Evolutionary conservation across 2,797 vertebrate genomes (phyloP).

Genomic region (Selene dorsalis): DNA sequence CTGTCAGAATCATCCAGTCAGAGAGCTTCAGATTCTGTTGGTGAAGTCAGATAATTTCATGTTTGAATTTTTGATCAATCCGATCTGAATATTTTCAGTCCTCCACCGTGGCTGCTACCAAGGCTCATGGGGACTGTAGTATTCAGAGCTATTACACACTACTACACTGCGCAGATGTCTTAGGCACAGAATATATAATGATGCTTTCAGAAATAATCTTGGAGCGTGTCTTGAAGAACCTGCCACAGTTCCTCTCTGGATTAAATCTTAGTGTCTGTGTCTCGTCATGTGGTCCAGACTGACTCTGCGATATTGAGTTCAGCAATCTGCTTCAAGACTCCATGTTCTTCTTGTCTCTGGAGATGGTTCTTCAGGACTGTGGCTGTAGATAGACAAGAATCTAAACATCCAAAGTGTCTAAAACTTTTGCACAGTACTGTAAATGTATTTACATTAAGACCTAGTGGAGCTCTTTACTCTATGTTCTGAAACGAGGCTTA

Average conservation of each 20-base stretch:
- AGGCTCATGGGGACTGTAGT: slow-evolving; percentile 21
- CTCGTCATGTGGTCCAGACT: too few species aligned
- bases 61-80: background rate
- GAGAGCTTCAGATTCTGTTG: background rate
- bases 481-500: background rate
- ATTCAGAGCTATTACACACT: background rate
- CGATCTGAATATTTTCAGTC: background rate
- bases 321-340: too few species aligned
- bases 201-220: background rate
- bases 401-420: background rate
- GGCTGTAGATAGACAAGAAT: background rate
- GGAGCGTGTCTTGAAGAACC: too few species aligned
- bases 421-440: background rate
- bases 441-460: too few species aligned
- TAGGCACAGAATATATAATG: background rate
- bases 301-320: too few species aligned
- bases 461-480: background rate
- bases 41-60: background rate
- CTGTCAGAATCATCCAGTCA: background rate
- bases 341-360: too few species aligned
- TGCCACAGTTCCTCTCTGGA: too few species aligned
- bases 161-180: background rate
- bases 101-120: slow-evolving; percentile 3
- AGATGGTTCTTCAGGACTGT: too few species aligned
- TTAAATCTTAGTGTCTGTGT: too few species aligned